Evolutionary conservation across 2,113 vertebrate species (phyloP).

Genomic region (Arenaria interpres): DNA sequence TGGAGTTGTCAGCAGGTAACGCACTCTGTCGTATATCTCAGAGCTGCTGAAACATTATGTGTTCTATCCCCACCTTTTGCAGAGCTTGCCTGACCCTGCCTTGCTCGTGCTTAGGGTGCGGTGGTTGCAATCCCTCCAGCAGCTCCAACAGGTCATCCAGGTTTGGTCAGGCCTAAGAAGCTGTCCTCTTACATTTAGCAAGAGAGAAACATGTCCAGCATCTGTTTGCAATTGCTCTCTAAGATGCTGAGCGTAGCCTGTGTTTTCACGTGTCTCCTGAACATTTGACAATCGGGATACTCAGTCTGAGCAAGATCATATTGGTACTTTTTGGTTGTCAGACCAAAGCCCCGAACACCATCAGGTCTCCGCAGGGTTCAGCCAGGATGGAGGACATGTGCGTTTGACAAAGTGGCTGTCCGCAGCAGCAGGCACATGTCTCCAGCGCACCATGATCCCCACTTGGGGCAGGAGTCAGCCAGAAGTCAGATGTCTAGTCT

Average conservation of each 20-base stretch:
- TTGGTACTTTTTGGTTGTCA: background rate
- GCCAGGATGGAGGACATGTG: rapidly evolving
- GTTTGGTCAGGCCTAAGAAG: background rate
- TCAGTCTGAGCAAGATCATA: background rate
- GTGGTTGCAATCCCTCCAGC: background rate
- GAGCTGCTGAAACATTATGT: constrained; percentile 18
- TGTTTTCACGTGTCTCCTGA: background rate
- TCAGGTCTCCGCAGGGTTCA: background rate
- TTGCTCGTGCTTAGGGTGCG: constrained; percentile 2
- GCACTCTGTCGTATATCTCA: background rate
- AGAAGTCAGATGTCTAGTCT: background rate
- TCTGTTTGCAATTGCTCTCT: constrained; percentile 31
- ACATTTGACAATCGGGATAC: background rate
- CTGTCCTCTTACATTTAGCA: constrained; percentile 28
- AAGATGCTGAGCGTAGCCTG: background rate
- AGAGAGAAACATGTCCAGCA: background rate
- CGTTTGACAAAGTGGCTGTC: background rate
- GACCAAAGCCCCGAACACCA: background rate
- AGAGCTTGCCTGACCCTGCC: background rate
- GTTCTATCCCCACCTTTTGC: constrained; percentile 4
- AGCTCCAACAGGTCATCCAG: background rate
- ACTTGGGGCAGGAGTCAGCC: background rate
- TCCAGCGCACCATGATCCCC: rapidly evolving
- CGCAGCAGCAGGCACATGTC: background rate
- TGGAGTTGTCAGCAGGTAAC: constrained; percentile 25